Conservation (phyloP, 2,797 vertebrate species). For the Malurus splendens region DNA sequence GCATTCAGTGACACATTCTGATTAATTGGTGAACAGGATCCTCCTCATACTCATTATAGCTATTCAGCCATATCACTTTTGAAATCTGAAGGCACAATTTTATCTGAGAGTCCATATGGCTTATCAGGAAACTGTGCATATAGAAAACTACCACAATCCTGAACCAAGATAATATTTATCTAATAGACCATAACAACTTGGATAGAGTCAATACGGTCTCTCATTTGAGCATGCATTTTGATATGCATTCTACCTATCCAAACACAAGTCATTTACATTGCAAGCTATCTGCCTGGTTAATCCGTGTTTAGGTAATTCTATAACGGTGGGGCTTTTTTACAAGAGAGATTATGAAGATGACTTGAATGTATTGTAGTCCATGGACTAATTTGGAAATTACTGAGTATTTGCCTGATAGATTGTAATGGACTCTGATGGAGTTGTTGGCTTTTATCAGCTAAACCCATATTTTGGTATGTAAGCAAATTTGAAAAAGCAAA, state of each 20-base stretch:
- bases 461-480: conserved; percentile 52
- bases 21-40: conserved; percentile 45
- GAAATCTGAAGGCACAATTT: conserved; percentile 59
- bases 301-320: conserved; percentile 50
- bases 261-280: conserved; percentile 47
- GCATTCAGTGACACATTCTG: conserved; percentile 20
- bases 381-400: conserved; percentile 54
- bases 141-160: conserved; percentile 49
- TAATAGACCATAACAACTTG: conserved; percentile 53
- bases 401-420: conserved; percentile 35
- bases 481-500: conserved; percentile 56
- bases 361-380: conserved; percentile 2
- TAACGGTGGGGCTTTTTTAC: conserved; percentile 8
- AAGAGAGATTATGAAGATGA: conserved; percentile 48
- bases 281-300: conserved; percentile 46
- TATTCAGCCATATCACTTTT: conserved; percentile 52
- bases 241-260: conserved; percentile 39
- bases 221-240: conserved; percentile 49
- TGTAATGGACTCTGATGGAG: conserved; percentile 46
- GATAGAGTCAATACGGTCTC: conserved; percentile 53
- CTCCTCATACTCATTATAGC: conserved; percentile 44
- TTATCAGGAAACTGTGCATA: conserved; percentile 54
- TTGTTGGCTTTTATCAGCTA: conserved; percentile 55
- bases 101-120: conserved; percentile 65
- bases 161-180: conserved; percentile 61